Conservation (phyloP, 2,797 vertebrate species). For the Nannoperca obscura region DNA sequence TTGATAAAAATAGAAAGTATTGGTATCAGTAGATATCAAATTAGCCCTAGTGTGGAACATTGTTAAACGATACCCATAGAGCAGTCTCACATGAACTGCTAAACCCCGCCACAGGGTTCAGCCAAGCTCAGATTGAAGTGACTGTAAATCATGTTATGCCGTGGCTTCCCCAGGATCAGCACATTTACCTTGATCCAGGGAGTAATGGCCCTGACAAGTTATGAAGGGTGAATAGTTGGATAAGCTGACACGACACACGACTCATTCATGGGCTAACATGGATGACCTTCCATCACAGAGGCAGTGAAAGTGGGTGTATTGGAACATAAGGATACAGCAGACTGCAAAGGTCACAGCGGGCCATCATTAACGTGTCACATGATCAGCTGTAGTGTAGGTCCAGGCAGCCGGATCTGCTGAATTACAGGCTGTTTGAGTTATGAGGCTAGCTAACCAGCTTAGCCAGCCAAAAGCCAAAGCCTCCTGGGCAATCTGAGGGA, state of each 20-base stretch:
- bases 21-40: background rate
- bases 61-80: background rate
- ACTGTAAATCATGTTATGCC: constrained; percentile 40
- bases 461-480: constrained; percentile 50
- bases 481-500: constrained; percentile 34
- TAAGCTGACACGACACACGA: constrained; percentile 38
- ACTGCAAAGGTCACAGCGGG: constrained; percentile 48
- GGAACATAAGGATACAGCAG: constrained; percentile 56
- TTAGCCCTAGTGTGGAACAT: background rate
- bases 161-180: constrained; percentile 28
- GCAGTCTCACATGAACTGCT: background rate
- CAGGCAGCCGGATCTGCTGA: constrained; percentile 44
- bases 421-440: constrained; percentile 53
- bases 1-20: too few species aligned
- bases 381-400: constrained; percentile 67
- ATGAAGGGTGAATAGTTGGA: constrained; percentile 37
- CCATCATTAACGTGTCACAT: constrained; percentile 54
- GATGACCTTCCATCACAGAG: constrained; percentile 28
- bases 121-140: constrained; percentile 46
- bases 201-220: constrained; percentile 37
- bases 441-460: constrained; percentile 62
- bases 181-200: constrained; percentile 27
- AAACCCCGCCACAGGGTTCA: background rate
- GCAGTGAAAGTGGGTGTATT: background rate
- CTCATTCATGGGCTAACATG: constrained; percentile 27